Evolutionary conservation across 2,113 vertebrate species (phyloP).

Genomic region (Varanus salvator): DNA sequence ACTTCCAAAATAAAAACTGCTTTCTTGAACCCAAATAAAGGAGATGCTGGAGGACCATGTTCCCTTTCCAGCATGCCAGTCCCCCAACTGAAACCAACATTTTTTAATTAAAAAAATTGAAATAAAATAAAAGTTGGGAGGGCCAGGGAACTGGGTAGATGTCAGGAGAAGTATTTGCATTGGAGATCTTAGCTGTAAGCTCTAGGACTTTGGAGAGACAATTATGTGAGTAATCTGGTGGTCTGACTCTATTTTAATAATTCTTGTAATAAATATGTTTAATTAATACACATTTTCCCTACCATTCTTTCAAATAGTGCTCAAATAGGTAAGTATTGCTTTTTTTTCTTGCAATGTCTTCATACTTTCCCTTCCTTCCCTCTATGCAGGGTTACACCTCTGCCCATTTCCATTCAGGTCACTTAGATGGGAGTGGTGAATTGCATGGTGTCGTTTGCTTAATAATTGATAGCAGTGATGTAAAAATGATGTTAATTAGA

Average conservation of each 20-base stretch:
- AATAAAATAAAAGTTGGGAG: too few relatives aligned
- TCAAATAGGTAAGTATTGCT: background rate
- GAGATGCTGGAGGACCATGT: too few relatives aligned
- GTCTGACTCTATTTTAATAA: background rate
- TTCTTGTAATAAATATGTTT: background rate
- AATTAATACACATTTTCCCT: background rate
- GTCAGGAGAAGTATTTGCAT: too few relatives aligned
- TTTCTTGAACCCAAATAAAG: too few relatives aligned
- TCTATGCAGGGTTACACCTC: background rate
- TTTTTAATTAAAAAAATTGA: too few relatives aligned
- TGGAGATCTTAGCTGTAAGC: background rate
- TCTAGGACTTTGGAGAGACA: background rate
- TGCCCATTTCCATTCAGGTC: background rate
- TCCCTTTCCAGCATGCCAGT: too few relatives aligned
- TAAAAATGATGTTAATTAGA: constrained; percentile 21
- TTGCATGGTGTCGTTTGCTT: background rate
- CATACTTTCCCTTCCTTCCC: background rate
- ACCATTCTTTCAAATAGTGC: background rate
- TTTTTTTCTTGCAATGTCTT: background rate
- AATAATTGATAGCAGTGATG: constrained; percentile 18
- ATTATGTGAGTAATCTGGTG: background rate
- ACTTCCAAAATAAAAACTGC: too few relatives aligned
- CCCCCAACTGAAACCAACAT: too few relatives aligned
- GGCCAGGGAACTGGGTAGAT: too few relatives aligned
- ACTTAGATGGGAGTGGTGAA: background rate